These are phyloP conservation scores for Hypomecis atomaria DNA, from an alignment of 2,888 invertebrate species.

Conservation along the genomic window DNA sequence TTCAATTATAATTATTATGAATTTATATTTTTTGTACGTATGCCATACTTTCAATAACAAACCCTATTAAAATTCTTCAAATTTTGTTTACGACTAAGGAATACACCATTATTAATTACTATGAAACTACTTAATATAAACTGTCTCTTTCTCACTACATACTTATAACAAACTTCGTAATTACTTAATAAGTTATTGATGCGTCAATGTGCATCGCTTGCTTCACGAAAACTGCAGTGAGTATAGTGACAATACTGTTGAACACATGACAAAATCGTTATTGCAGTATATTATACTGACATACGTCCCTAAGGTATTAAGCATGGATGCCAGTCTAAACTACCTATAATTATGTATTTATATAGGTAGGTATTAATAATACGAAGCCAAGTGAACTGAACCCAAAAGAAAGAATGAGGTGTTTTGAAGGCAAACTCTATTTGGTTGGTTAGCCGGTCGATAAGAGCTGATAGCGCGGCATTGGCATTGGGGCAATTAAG, in stretches of 20 bases:
- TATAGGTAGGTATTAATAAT: not conserved
- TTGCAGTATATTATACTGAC: not conserved
- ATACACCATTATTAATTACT: too few relatives aligned
- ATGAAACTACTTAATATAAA: not conserved
- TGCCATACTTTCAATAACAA: too few relatives aligned
- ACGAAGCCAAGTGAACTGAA: not conserved
- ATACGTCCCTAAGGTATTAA: not conserved
- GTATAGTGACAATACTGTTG: not conserved
- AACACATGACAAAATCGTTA: slow-evolving; percentile 1
- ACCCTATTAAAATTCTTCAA: too few relatives aligned
- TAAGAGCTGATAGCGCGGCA: slow-evolving; percentile 28
- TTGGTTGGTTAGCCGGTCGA: slow-evolving; percentile 12
- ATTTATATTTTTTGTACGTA: too few relatives aligned
- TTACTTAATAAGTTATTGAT: not conserved
- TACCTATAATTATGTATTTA: not conserved
- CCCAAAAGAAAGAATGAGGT: not conserved
- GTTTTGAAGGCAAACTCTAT: not conserved
- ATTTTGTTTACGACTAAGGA: too few relatives aligned
- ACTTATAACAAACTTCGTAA: not conserved
- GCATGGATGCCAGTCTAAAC: not conserved
- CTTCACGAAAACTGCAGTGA: slow-evolving; percentile 12
- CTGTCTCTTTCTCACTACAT: slow-evolving; percentile 14
- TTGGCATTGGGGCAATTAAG: slow-evolving; percentile 26
- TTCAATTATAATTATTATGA: too few relatives aligned
- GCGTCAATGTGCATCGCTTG: slow-evolving; percentile 3